Evolutionary conservation across 2,888 invertebrate genomes (phyloP).

Genomic region (Flexamia atlantica): DNA sequence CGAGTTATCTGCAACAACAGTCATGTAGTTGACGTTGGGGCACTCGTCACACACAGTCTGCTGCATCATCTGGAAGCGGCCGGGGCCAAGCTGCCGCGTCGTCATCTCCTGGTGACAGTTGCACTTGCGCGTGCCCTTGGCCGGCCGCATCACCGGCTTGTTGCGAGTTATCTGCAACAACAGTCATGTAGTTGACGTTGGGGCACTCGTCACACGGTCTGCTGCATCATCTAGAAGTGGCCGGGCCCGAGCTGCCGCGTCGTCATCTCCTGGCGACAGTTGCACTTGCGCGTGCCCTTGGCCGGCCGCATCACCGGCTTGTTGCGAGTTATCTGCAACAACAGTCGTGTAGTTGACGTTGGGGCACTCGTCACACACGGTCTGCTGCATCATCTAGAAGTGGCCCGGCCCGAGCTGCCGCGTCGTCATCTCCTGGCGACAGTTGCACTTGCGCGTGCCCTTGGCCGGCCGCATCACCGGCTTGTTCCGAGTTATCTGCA

Average conservation of each 20-base stretch:
- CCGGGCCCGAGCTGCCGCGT: constrained; percentile 97
- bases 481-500: constrained; percentile 95
- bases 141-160: constrained; percentile 96
- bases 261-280: constrained; percentile 99
- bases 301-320: constrained; percentile 97
- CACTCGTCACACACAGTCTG: constrained; percentile 99
- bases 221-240: constrained; percentile 99
- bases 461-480: constrained; percentile 95
- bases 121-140: constrained; percentile 96
- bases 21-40: constrained; percentile 91
- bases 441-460: constrained; percentile 98
- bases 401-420: constrained; percentile 96
- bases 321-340: constrained; percentile 90
- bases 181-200: constrained; percentile 94
- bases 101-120: constrained; percentile 99
- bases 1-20: constrained; percentile 86
- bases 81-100: constrained; percentile 96
- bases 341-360: constrained; percentile 94
- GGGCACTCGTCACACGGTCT: constrained; percentile 99
- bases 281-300: constrained; percentile 97
- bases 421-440: constrained; percentile 99
- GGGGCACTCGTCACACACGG: constrained; percentile 99
- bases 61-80: constrained; percentile 99
- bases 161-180: constrained; percentile 90
- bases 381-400: constrained; percentile 98